A percentile compares a stretch with the other conserved stretches of the same genome.
phyloP scores from a whole-genome alignment of 1,140 invertebrate genomes.

The Bombus haemorrhoidalis region DNA sequence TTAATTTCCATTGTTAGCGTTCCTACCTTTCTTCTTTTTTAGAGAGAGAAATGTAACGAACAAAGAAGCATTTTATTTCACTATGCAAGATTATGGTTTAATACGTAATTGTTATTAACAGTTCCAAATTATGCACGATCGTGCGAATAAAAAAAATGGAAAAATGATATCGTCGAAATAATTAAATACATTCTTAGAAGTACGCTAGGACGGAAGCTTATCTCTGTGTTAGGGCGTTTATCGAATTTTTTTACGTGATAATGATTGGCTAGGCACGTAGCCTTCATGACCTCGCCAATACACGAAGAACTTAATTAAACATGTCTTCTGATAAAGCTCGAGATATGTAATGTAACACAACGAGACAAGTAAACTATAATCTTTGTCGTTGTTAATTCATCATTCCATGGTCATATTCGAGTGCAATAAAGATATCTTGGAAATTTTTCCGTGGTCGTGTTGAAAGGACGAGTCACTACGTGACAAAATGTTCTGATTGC shows the following conservation, averaged over 20 bases:
- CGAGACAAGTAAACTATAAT: neutral
- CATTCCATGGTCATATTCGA: neutral
- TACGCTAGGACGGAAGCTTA: neutral
- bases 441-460: neutral
- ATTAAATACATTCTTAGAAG: neutral
- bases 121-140: neutral
- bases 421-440: neutral
- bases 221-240: neutral
- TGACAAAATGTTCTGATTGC: neutral
- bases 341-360: neutral
- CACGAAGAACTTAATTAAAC: slow-evolving; percentile 6
- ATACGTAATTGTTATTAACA: too few relatives aligned
- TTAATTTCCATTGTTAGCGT: neutral
- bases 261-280: neutral
- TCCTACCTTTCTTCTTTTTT: neutral
- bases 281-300: neutral
- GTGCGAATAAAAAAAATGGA: too few relatives aligned
- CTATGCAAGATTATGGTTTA: too few relatives aligned
- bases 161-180: neutral
- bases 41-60: neutral
- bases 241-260: slow-evolving; percentile 5
- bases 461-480: neutral
- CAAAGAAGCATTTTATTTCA: neutral
- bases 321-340: neutral
- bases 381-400: neutral